Evolutionary conservation across 2,888 invertebrate genomes (phyloP).

Genomic region (Cerceris rybyensis): DNA sequence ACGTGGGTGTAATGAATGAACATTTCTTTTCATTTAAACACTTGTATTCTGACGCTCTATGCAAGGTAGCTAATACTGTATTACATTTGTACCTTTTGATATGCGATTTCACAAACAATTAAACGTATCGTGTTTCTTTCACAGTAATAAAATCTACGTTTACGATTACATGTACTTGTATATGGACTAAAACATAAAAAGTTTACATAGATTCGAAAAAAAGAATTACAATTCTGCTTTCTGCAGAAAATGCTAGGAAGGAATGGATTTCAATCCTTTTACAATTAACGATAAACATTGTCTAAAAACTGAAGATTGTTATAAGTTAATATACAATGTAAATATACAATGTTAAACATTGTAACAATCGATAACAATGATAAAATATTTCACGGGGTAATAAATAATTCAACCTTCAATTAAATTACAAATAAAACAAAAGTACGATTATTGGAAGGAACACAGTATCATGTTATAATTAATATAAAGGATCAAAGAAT

Average conservation of each 20-base stretch:
- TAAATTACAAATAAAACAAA: conserved; percentile 8
- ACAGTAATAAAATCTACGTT: neutral
- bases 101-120: conserved; percentile 22
- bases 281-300: neutral
- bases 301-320: conserved; percentile 4
- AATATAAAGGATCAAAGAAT: conserved; percentile 4
- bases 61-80: conserved; percentile 38
- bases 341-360: conserved; percentile 17
- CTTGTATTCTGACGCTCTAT: conserved; percentile 34
- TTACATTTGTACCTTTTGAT: conserved; percentile 36
- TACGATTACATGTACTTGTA: neutral
- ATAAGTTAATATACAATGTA: conserved; percentile 20
- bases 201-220: neutral
- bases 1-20: neutral
- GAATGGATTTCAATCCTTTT: neutral
- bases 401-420: conserved; percentile 19
- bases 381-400: conserved; percentile 24
- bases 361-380: conserved; percentile 24
- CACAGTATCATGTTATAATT: neutral
- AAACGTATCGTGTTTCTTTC: neutral
- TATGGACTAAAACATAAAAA: neutral
- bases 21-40: conserved; percentile 10
- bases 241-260: neutral
- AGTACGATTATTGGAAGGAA: neutral
- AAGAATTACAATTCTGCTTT: too few relatives aligned